Evolutionary conservation across 2,888 invertebrate genomes (phyloP), one percentile per base, ranked within the genome.

Genomic region (Dasypogon diadema): DNA sequence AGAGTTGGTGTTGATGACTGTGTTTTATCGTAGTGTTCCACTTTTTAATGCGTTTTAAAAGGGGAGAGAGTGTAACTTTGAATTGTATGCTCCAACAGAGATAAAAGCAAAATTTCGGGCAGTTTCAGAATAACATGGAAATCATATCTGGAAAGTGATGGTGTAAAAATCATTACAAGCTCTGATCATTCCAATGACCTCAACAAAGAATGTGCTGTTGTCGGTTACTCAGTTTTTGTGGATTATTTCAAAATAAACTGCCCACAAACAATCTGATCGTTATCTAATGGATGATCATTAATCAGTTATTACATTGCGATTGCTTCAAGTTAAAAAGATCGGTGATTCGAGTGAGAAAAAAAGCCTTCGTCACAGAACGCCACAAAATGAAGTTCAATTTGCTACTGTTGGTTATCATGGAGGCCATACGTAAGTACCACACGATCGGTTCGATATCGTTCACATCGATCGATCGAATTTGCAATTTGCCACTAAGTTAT

Each of bases 311-410:
- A 30, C 10, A 30, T 30, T n/a, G n/a, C n/a, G n/a, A n/a, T n/a
- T 6, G 34, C 34, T 6, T 10, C 5, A 30, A 30, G 34, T 30
- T 30, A 10, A 10, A 30, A 6, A 42, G 42, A 42, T 42, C 42
- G 8, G 42, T 42, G 42, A 42, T 42, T 42, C 2, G 6, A 42
- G 42, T 30, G 42, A 42, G n/a, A 6, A 42, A 42, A 12, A 3
- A 42, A 42, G 8, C 12, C 8, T 12, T 42, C 12, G 12, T n/a
- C 2, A 12, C 2, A 42, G 6, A 60, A 60, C 37, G 16, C 37
- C 34, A 37, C 18, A 60, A 60, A 60, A 60, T 60, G 60, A 60
- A 60, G 37, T 60, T 16, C 34, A 60, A 24, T 18, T 48, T 65
- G 24, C n/a, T 65, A n/a, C 22, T 65, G 14, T 46, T 65, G 46